Evolutionary conservation across 2,888 invertebrate genomes (phyloP), one percentile per base, ranked within the genome.

Genomic region (Pandemis cinnamomeana): DNA sequence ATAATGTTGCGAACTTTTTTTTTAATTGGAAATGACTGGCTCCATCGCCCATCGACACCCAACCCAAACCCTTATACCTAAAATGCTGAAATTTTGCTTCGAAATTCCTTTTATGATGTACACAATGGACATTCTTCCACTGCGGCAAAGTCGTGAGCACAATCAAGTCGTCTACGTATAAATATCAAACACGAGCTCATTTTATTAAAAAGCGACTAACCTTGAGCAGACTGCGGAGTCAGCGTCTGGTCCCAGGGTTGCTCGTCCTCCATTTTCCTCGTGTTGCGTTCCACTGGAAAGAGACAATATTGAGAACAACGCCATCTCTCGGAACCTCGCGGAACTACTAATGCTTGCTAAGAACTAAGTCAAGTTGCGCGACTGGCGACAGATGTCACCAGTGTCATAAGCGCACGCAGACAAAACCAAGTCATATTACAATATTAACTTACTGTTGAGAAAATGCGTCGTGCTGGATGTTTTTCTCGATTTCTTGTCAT

Each of bases 401-500:
- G 53, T 20, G 15, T 46, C 11, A 11, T 11, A 11, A 46, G 4
- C 46, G 4, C 10, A 11, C 3, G 7, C 53, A 8, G 8, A 20
- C 20, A 20, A 7, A 3, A 2, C 5, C 20, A 20, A 15, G 15
- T 20, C 20, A 15, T 41, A 36, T 36, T 36, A 36, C 27, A 36
- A 4, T 36, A 44, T 41, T 70, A 46, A 90, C 94, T 90, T 72
- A 94, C 94, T 92, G 84, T 93, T 93, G 71, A 94, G 90, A 81
- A 94, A 94, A 80, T 92, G 86, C 53, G 88, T 83, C 8, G 89
- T 81, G 76, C 86, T 85, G 77, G 91, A 89, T 55, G 91, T 77
- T 82, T 94, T 94, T 75, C 90, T 84, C 7, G 89, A 89, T 76
- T 94, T 94, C 87, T 92, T 93, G 66, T 94, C 94, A 63, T 80